phyloP scores from a whole-genome alignment of 1,140 invertebrate genomes.

The Lycorma delicatula region DNA sequence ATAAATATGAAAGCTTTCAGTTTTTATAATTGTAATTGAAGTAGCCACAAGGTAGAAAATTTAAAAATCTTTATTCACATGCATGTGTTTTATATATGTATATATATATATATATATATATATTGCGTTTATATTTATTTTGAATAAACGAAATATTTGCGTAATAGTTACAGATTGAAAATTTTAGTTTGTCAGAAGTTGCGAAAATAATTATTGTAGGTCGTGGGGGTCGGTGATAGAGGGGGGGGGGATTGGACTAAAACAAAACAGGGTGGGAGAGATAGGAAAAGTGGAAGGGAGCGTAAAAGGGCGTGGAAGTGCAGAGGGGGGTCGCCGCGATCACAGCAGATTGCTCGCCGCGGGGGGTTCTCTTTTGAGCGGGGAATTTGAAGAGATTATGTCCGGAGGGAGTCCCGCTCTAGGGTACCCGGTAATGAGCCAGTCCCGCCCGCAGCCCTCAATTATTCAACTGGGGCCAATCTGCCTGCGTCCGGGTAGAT shows the following conservation, averaged over 20 bases:
- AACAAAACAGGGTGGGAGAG: neutral
- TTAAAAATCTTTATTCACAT: too few relatives aligned
- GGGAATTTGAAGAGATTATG: conserved; percentile 8
- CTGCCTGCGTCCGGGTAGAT: too few relatives aligned
- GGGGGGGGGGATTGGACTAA: neutral
- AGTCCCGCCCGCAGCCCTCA: neutral
- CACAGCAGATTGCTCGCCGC: neutral
- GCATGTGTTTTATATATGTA: too few relatives aligned
- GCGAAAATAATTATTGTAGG: too few relatives aligned
- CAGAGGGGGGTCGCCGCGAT: conserved; percentile 1
- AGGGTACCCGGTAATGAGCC: neutral
- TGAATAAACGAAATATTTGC: too few relatives aligned
- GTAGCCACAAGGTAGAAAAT: too few relatives aligned
- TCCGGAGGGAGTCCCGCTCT: neutral
- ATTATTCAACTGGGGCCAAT: conserved; percentile 3
- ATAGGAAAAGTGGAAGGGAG: neutral
- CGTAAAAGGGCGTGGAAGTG: conserved; percentile 1
- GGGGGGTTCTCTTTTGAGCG: neutral
- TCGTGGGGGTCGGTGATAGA: too few relatives aligned
- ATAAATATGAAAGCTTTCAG: too few relatives aligned
- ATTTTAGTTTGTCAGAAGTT: conserved; percentile 5
- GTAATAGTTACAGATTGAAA: conserved; percentile 3
- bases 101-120: too few relatives aligned
- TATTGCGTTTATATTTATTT: too few relatives aligned
- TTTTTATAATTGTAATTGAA: too few relatives aligned